Conservation (phyloP, 1,140 invertebrate genomes). For the Hermetia illucens region DNA sequence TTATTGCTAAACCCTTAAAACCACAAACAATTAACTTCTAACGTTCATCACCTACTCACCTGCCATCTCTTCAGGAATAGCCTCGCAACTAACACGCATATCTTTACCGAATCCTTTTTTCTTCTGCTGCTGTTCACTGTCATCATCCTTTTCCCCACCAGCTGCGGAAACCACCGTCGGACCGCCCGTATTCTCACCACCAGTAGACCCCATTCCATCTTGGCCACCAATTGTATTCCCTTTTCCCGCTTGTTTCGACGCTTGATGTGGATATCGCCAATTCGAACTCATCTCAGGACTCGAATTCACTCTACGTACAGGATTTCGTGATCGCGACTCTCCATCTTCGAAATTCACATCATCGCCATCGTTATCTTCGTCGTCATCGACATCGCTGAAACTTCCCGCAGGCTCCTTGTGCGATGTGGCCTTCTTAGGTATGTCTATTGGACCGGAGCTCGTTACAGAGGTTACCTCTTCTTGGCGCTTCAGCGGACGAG, state of each 20-base stretch:
- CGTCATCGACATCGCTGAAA: constrained; percentile 38
- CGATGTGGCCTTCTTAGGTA: constrained; percentile 12
- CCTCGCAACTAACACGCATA: constrained; percentile 71
- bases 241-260: constrained; percentile 36
- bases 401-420: constrained; percentile 23
- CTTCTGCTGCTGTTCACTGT: constrained; percentile 37
- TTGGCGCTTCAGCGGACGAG: constrained; percentile 19
- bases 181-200: not conserved
- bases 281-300: constrained; percentile 81
- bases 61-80: constrained; percentile 76
- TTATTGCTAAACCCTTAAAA: too few species aligned
- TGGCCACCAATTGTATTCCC: constrained; percentile 9
- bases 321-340: constrained; percentile 47
- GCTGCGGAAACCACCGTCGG: not conserved
- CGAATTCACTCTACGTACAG: constrained; percentile 72
- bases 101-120: constrained; percentile 47
- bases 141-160: constrained; percentile 16
- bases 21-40: too few species aligned
- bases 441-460: constrained; percentile 28
- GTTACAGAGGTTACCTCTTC: constrained; percentile 22
- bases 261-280: constrained; percentile 65
- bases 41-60: too few species aligned
- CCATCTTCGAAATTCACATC: constrained; percentile 27
- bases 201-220: not conserved
- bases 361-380: constrained; percentile 39